Conservation (phyloP, 2,113 vertebrate species). For the Chroicocephalus ridibundus region DNA sequence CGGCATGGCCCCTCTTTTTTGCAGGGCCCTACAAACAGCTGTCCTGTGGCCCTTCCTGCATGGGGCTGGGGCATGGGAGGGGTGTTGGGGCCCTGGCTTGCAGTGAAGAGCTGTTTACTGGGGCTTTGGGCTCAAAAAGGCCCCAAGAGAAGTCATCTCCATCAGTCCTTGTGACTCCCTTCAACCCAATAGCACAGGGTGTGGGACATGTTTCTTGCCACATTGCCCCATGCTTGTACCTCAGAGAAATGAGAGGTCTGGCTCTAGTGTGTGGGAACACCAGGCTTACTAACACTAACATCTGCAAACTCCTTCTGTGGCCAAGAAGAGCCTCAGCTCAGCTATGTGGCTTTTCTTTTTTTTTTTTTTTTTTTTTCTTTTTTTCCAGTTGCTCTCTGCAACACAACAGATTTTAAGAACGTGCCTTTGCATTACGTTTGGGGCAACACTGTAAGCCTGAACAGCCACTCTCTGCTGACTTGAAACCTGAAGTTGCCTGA, state of each 20-base stretch:
- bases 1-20: background rate
- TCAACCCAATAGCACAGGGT: background rate
- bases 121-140: background rate
- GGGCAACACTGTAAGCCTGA: background rate
- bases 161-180: background rate
- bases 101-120: background rate
- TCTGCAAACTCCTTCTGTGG: background rate
- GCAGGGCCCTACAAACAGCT: background rate
- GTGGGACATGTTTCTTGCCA: background rate
- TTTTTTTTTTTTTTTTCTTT: background rate
- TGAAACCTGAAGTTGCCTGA: background rate
- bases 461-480: background rate
- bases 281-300: background rate
- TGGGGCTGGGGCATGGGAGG: background rate
- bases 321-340: background rate
- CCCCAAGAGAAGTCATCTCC: background rate
- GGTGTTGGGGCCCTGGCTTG: background rate
- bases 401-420: background rate
- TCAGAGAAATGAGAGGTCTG: background rate
- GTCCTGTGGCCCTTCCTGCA: background rate
- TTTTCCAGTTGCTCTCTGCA: background rate
- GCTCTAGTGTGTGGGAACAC: background rate
- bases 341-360: background rate
- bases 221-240: background rate
- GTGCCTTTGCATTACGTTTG: background rate